These are phyloP conservation scores for Microchrysa polita DNA, from an alignment of 2,888 invertebrate species.

Conservation along the genomic window DNA sequence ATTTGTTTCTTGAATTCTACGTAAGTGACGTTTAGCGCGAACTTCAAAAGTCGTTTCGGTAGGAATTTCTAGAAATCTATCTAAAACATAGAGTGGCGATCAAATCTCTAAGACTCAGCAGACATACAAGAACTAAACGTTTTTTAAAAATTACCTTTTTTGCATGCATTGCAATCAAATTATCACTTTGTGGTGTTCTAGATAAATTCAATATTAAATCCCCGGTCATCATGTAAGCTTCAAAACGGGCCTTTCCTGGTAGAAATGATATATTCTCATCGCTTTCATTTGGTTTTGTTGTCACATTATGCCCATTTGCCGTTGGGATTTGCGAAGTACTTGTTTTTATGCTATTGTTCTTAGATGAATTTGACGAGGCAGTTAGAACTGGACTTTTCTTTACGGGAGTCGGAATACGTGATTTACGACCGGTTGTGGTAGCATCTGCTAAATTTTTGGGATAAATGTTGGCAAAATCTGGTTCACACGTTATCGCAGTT, in stretches of 20 bases:
- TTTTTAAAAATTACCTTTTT: slow-evolving; percentile 61
- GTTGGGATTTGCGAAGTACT: slow-evolving; percentile 63
- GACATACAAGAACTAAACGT: too few species aligned
- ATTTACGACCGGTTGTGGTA: slow-evolving; percentile 64
- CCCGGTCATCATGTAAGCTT: slow-evolving; percentile 98
- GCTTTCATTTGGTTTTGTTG: slow-evolving; percentile 48
- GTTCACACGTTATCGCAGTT: slow-evolving; percentile 50
- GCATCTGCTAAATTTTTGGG: slow-evolving; percentile 50
- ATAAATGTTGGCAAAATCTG: not conserved
- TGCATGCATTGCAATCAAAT: slow-evolving; percentile 68
- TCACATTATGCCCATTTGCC: slow-evolving; percentile 54
- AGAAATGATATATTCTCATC: slow-evolving; percentile 53
- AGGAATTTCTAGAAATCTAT: too few species aligned
- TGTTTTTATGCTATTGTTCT: slow-evolving; percentile 59
- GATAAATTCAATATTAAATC: slow-evolving; percentile 94
- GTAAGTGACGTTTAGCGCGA: too few species aligned
- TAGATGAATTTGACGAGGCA: slow-evolving; percentile 57
- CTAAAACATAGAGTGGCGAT: too few species aligned
- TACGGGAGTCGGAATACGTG: slow-evolving; percentile 69
- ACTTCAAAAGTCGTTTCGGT: too few species aligned
- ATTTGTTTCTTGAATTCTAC: too few species aligned
- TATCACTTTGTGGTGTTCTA: slow-evolving; percentile 76
- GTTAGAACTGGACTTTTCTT: slow-evolving; percentile 59
- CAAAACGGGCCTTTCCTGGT: slow-evolving; percentile 71
- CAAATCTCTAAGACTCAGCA: too few species aligned